Percentiles rank a stretch among this genome's conserved stretches.
phyloP scores from a whole-genome alignment of 92 coral and sea anemone species.

The Epizoanthus fatuus region DNA sequence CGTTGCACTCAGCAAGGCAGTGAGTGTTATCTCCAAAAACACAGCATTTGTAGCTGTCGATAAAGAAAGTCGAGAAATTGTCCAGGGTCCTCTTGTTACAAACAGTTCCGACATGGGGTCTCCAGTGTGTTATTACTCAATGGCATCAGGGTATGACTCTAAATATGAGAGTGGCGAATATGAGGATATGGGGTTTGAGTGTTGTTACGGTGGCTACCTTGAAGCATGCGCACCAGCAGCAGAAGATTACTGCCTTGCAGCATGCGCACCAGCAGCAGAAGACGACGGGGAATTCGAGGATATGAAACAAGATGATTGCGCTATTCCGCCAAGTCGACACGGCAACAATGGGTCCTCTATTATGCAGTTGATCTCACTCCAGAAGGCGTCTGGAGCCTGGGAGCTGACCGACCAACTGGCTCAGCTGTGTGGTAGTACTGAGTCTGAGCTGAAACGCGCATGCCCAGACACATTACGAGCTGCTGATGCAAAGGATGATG shows the following conservation, averaged over 20 bases:
- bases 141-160: too few relatives aligned
- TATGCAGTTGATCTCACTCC: conserved; percentile 28
- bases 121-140: not conserved
- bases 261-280: too few relatives aligned
- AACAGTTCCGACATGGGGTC: not conserved
- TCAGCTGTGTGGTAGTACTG: not conserved
- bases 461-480: not conserved
- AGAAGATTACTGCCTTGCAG: too few relatives aligned
- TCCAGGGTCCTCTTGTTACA: conserved; percentile 3
- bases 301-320: too few relatives aligned
- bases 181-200: too few relatives aligned
- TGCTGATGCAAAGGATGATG: not conserved
- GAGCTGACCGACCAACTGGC: conserved; percentile 35
- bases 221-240: too few relatives aligned
- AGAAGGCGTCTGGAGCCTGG: conserved; percentile 43
- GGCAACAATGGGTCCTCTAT: not conserved
- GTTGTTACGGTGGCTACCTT: too few relatives aligned
- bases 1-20: conserved; percentile 9
- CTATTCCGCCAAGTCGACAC: too few relatives aligned
- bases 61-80: conserved; percentile 9
- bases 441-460: conserved; percentile 10
- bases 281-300: too few relatives aligned
- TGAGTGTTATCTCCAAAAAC: conserved; percentile 36
- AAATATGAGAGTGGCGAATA: too few relatives aligned
- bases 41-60: conserved; percentile 44